These are phyloP conservation scores for Papilio aristodemus DNA, from an alignment of 1,140 invertebrate genomes.

Conservation along the genomic window DNA sequence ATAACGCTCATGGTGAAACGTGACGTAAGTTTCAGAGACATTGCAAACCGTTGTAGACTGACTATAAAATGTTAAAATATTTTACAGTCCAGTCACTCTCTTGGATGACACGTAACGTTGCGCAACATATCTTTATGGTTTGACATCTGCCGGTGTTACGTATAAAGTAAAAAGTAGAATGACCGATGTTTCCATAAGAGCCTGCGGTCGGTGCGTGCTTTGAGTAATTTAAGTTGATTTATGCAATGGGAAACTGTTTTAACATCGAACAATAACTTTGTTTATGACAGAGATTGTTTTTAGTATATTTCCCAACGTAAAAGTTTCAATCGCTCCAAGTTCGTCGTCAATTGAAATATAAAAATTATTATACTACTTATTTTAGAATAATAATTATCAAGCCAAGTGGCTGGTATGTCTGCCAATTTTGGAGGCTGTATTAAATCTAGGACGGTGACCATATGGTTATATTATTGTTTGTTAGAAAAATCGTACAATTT, in stretches of 20 bases:
- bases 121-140: neutral
- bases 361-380: neutral
- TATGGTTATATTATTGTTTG: neutral
- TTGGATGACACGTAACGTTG: neutral
- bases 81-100: neutral
- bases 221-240: slow-evolving; percentile 49
- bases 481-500: no score
- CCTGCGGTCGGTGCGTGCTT: slow-evolving; percentile 40
- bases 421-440: neutral
- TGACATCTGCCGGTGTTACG: slow-evolving; percentile 17
- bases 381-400: neutral
- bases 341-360: neutral
- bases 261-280: slow-evolving; percentile 46
- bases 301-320: neutral
- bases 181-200: neutral
- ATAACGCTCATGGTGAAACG: no score
- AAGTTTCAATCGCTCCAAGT: neutral
- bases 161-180: slow-evolving; percentile 6
- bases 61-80: neutral
- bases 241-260: slow-evolving; percentile 44
- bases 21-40: neutral
- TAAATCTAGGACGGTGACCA: neutral
- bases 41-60: neutral
- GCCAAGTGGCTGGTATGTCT: neutral
- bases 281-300: neutral